phyloP scores from a whole-genome alignment of 2,113 vertebrate genomes.

The Cephalopterus ornatus region DNA sequence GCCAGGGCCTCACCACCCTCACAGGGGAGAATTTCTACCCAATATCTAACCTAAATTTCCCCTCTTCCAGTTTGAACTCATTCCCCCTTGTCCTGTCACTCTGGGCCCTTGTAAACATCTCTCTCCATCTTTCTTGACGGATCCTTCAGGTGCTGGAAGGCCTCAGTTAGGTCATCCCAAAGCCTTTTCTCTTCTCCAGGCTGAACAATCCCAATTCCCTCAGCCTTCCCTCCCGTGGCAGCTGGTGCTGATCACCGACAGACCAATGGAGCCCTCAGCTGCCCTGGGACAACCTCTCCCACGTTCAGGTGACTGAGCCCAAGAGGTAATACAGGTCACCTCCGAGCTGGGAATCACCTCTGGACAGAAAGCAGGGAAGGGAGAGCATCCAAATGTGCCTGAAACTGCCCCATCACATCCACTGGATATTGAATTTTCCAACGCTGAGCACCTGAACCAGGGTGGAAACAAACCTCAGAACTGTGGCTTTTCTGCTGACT shows the following conservation, averaged over 20 bases:
- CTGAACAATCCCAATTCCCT: neutral
- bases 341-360: neutral
- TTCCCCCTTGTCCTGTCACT: neutral
- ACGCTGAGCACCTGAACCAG: neutral
- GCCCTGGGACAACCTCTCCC: neutral
- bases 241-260: neutral
- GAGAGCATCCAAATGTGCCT: neutral
- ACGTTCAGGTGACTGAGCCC: neutral
- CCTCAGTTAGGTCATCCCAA: neutral
- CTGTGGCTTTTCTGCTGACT: constrained; percentile 48
- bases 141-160: neutral
- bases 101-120: neutral
- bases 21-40: neutral
- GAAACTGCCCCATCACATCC: neutral
- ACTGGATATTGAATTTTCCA: constrained; percentile 28
- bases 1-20: neutral
- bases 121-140: neutral
- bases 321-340: neutral
- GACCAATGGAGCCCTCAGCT: neutral
- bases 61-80: neutral
- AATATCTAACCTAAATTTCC: neutral
- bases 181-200: neutral
- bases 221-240: neutral
- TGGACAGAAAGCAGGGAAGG: neutral
- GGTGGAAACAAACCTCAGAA: constrained; percentile 23